Percentiles rank a stretch among this genome's conserved stretches.
Evolutionary conservation across 2,113 vertebrate genomes (phyloP).

Genomic region (Crotophaga sulcirostris): DNA sequence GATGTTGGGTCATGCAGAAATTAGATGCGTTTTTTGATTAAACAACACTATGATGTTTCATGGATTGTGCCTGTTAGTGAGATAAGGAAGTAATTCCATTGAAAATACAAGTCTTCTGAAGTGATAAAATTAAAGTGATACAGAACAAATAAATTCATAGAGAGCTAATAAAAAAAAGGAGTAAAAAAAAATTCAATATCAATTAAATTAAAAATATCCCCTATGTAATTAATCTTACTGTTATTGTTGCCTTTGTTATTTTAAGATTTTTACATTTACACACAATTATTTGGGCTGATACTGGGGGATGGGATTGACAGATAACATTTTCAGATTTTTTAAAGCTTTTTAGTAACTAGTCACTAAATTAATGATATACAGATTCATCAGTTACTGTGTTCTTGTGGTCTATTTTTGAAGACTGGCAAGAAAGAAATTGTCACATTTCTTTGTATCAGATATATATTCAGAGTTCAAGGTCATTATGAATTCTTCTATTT

Average conservation of each 20-base stretch:
- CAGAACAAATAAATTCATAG: accelerated
- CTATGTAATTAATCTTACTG: neutral
- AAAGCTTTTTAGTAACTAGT: neutral
- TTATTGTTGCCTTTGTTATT: neutral
- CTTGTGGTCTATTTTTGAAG: neutral
- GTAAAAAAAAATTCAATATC: neutral
- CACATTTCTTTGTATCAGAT: neutral
- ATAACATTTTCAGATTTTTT: neutral
- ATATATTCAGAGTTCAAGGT: neutral
- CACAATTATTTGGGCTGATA: neutral
- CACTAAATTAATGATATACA: neutral
- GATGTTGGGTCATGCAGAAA: neutral
- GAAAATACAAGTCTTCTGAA: neutral
- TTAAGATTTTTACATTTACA: neutral
- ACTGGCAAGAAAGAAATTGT: neutral
- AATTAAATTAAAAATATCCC: neutral
- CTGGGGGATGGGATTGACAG: neutral
- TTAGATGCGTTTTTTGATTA: neutral
- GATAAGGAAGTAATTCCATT: neutral
- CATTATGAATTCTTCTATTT: neutral
- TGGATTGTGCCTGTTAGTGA: neutral
- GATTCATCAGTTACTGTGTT: neutral
- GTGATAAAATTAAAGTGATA: neutral
- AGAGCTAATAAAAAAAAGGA: neutral
- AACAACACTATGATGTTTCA: neutral